These are phyloP conservation scores for Penaeus monodon DNA, from an alignment of 2,888 invertebrate genomes.

Conservation along the genomic window DNA sequence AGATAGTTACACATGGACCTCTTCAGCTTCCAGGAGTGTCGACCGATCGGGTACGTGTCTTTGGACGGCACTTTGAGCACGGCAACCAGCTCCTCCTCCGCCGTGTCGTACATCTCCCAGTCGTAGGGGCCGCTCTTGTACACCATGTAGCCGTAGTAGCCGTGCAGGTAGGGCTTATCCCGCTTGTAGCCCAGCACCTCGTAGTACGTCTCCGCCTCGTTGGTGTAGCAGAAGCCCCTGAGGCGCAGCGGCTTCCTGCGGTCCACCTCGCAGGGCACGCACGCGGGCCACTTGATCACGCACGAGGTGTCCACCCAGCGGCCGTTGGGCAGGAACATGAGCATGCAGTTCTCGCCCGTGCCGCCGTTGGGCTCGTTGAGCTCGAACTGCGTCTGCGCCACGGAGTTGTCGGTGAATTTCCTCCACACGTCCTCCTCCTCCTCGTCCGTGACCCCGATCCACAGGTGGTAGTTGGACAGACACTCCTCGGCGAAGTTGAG, in stretches of 20 bases:
- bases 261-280: constrained; percentile 50
- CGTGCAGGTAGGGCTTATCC: constrained; percentile 48
- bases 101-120: constrained; percentile 55
- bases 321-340: constrained; percentile 57
- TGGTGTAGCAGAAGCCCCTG: constrained; percentile 51
- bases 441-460: constrained; percentile 53
- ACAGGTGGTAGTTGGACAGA: constrained; percentile 55
- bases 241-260: constrained; percentile 34
- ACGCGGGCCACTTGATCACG: constrained; percentile 52
- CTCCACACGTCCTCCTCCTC: constrained; percentile 54
- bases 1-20: constrained; percentile 47
- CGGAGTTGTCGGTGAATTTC: constrained; percentile 48
- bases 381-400: constrained; percentile 47
- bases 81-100: constrained; percentile 35
- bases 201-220: constrained; percentile 52
- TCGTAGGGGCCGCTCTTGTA: constrained; percentile 42
- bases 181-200: constrained; percentile 49
- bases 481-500: constrained; percentile 51
- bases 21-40: constrained; percentile 44
- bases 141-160: constrained; percentile 55
- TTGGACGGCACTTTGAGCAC: constrained; percentile 44
- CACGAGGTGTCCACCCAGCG: constrained; percentile 57
- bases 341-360: constrained; percentile 53
- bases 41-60: constrained; percentile 48
- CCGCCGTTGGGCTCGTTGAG: constrained; percentile 54